Evolutionary conservation across 30 jellyfish, hydroid and myxozoan genomes (phyloP).

Genomic region (Rhopilema esculentum): DNA sequence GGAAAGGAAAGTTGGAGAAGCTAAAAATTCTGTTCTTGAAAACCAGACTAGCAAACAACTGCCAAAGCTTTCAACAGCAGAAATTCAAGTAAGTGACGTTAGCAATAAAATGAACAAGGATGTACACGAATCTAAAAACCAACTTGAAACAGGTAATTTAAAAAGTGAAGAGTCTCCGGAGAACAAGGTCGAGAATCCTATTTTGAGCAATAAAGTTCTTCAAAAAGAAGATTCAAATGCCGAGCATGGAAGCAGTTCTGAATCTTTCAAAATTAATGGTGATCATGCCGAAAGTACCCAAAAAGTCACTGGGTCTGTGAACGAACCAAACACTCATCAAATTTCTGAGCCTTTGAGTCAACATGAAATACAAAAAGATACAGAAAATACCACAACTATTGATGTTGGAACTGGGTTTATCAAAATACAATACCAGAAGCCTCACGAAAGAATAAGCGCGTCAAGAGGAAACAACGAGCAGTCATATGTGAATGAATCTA

Average conservation of each 20-base stretch:
- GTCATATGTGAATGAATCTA: neutral
- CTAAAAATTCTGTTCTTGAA: neutral
- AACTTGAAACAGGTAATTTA: neutral
- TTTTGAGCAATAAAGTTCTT: neutral
- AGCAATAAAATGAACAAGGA: neutral
- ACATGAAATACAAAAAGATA: neutral
- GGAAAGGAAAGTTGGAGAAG: neutral
- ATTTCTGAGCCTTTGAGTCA: neutral
- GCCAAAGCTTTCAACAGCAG: no score
- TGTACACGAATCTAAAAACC: neutral
- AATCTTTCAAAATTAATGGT: neutral
- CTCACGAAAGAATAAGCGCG: neutral
- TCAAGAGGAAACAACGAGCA: neutral
- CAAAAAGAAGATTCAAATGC: neutral
- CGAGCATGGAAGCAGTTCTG: neutral
- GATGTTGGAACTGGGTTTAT: conserved; percentile 69
- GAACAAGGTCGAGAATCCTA: neutral
- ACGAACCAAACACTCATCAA: neutral
- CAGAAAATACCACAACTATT: conserved; percentile 47
- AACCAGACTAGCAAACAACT: neutral
- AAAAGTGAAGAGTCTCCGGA: neutral
- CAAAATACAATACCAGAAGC: conserved; percentile 43
- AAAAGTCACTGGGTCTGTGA: neutral
- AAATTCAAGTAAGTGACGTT: neutral
- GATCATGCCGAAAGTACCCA: neutral